A percentile compares a stretch with the other conserved stretches of the same genome.
These are phyloP conservation scores for Sesamia nonagrioides DNA, from an alignment of 1,140 invertebrate genomes.

Conservation along the genomic window DNA sequence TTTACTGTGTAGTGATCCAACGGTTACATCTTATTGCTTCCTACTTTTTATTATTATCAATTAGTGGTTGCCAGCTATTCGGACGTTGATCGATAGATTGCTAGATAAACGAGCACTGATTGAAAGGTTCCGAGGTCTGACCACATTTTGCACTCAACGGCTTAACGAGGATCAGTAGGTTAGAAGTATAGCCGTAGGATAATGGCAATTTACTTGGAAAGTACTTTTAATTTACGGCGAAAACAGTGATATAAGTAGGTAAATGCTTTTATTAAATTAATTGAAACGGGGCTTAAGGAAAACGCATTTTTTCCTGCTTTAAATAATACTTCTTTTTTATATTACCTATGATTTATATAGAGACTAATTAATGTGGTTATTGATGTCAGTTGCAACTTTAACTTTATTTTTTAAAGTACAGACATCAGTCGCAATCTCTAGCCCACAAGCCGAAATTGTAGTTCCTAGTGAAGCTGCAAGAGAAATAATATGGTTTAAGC, in stretches of 20 bases:
- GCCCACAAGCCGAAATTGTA: constrained; percentile 82
- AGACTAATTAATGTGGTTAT: no score
- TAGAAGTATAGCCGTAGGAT: constrained; percentile 12
- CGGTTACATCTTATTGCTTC: constrained; percentile 19
- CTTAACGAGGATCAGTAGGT: constrained; percentile 44
- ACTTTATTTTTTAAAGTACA: no score
- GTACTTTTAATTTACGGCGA: constrained; percentile 11
- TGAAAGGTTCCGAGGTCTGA: constrained; percentile 45
- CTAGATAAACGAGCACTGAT: constrained; percentile 48
- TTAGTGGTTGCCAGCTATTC: constrained; percentile 43
- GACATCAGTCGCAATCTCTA: constrained; percentile 67
- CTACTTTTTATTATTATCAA: constrained; percentile 49
- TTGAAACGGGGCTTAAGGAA: background rate
- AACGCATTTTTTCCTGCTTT: background rate
- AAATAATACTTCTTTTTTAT: no score
- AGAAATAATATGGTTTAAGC: constrained; percentile 75
- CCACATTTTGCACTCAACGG: constrained; percentile 50
- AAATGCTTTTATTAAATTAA: background rate
- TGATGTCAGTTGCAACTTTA: no score
- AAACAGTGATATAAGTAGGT: background rate
- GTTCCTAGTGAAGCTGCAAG: constrained; percentile 73
- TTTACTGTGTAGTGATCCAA: no score
- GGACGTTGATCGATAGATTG: constrained; percentile 48
- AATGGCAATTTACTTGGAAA: constrained; percentile 29
- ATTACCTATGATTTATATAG: no score